Percentiles rank a stretch among this genome's conserved stretches.
Evolutionary conservation across 2,113 vertebrate species (phyloP).

Genomic region (Colistium nudipinnis): DNA sequence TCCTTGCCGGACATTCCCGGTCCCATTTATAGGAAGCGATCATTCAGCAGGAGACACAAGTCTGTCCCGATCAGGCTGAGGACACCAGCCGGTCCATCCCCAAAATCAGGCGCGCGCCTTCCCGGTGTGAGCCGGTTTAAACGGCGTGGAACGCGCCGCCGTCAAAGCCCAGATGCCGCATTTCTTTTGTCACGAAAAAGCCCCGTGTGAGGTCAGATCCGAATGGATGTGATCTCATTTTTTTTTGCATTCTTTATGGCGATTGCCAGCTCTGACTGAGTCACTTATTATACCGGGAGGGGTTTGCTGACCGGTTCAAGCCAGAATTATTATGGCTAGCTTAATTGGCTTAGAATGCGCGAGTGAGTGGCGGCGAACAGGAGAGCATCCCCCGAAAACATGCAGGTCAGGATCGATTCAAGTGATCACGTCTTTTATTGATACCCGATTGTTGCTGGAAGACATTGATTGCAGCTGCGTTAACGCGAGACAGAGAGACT

Average conservation of each 20-base stretch:
- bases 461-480: too few species aligned
- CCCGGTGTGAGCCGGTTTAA: slow-evolving; percentile 17
- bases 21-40: too few species aligned
- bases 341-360: slow-evolving; percentile 74
- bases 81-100: background rate
- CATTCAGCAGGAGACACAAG: too few species aligned
- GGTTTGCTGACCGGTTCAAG: slow-evolving; percentile 62
- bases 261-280: background rate
- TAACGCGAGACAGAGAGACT: too few species aligned
- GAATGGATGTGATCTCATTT: too few species aligned
- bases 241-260: too few species aligned
- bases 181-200: slow-evolving; percentile 1
- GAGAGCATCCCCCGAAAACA: too few species aligned
- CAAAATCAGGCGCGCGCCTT: slow-evolving; percentile 15
- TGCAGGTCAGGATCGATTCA: too few species aligned
- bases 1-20: too few species aligned
- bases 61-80: background rate
- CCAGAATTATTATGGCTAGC: slow-evolving; percentile 62
- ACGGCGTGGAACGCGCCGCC: background rate
- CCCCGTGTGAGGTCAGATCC: too few species aligned
- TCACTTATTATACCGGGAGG: background rate
- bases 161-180: slow-evolving; percentile 18
- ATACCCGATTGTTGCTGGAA: too few species aligned
- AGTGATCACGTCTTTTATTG: too few species aligned
- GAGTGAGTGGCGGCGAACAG: slow-evolving; percentile 29